These are phyloP conservation scores for Lasioglossum pauxillum DNA, from an alignment of 2,888 invertebrate species.

Conservation along the genomic window DNA sequence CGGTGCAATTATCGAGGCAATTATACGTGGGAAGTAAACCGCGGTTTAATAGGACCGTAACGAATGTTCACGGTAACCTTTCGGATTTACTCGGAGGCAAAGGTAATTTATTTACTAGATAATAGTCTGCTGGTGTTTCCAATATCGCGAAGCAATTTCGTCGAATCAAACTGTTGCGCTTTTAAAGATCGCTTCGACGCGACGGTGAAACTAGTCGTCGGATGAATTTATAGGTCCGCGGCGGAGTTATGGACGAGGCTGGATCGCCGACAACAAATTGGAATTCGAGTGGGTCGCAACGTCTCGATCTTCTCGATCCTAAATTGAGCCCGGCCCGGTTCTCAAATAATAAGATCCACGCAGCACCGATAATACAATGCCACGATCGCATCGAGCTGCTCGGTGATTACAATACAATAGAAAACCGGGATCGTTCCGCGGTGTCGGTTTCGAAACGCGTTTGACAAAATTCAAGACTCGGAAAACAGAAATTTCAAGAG, in stretches of 20 bases:
- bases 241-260: not conserved
- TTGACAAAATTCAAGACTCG: not conserved
- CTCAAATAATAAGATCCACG: not conserved
- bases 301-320: not conserved
- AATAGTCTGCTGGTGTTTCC: not conserved
- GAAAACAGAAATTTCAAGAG: too few relatives aligned
- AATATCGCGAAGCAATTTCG: not conserved
- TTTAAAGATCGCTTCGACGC: too few relatives aligned
- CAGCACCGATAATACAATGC: not conserved
- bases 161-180: too few relatives aligned
- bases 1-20: not conserved
- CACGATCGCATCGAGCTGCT: not conserved
- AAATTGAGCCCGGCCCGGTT: not conserved
- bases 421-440: constrained; percentile 1
- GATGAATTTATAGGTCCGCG: not conserved
- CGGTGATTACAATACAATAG: constrained; percentile 44
- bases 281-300: not conserved
- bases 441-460: constrained; percentile 7
- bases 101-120: not conserved
- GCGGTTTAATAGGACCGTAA: not conserved
- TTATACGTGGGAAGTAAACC: not conserved
- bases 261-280: not conserved
- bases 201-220: not conserved
- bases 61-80: not conserved
- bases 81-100: not conserved